These are phyloP conservation scores for Tigriopus japonicus DNA, from an alignment of 1,140 invertebrate species.

Conservation along the genomic window DNA sequence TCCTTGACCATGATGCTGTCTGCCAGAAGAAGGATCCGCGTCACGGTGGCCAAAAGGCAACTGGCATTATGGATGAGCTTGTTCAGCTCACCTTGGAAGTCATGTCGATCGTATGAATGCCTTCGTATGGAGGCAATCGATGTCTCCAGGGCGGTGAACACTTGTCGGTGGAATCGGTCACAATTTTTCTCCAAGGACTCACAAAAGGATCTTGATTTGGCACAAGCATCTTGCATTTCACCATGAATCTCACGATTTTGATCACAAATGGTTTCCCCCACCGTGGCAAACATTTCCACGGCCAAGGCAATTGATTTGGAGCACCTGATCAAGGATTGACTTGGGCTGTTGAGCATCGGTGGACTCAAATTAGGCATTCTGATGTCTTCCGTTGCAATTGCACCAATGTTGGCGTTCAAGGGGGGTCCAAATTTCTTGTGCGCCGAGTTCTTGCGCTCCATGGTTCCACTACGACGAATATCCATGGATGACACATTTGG, in stretches of 20 bases:
- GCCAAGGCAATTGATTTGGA: constrained; percentile 76
- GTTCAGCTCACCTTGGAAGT: background rate
- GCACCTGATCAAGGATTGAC: too few species aligned
- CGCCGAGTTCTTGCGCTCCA: too few species aligned
- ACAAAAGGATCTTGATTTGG: constrained; percentile 87
- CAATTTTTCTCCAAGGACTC: constrained; percentile 21
- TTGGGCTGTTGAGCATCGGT: too few species aligned
- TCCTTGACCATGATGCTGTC: constrained; percentile 97
- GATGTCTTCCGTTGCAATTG: too few species aligned
- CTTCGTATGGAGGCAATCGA: constrained; percentile 14
- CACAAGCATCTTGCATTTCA: constrained; percentile 95
- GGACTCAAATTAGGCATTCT: too few species aligned
- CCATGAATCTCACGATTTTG: constrained; percentile 89
- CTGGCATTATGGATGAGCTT: constrained; percentile 74
- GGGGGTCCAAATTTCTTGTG: too few species aligned
- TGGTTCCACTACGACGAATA: too few species aligned
- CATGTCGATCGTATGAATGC: constrained; percentile 19
- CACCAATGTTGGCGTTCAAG: too few species aligned
- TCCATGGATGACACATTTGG: too few species aligned
- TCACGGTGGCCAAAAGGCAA: constrained; percentile 81
- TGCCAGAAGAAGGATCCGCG: constrained; percentile 87
- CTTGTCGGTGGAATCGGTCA: background rate
- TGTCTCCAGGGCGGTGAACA: background rate
- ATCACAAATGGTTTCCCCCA: constrained; percentile 92
- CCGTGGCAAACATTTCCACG: constrained; percentile 89